Evolutionary conservation across 2,888 invertebrate species (phyloP).

Genomic region (Drosophila flavopinicola): DNA sequence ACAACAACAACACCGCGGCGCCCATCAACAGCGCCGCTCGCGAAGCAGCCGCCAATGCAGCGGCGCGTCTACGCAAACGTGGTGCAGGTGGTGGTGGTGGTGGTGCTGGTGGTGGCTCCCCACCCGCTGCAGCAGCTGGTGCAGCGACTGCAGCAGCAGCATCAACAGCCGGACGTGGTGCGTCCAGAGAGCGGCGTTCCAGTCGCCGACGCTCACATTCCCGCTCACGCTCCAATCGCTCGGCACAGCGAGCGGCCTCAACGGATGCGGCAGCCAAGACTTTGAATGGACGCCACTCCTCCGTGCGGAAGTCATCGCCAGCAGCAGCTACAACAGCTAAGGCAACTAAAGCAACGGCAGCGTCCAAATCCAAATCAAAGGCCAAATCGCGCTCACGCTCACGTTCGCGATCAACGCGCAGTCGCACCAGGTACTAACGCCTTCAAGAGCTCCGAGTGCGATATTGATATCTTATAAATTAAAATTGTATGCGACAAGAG

Average conservation of each 20-base stretch:
- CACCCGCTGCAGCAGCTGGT: slow-evolving; percentile 64
- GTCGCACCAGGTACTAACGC: slow-evolving; percentile 59
- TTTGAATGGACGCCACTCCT: slow-evolving; percentile 80
- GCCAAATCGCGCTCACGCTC: slow-evolving; percentile 72
- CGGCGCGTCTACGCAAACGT: slow-evolving; percentile 80
- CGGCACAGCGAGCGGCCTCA: slow-evolving; percentile 60
- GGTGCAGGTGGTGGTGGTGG: slow-evolving; percentile 55
- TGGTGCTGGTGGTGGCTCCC: slow-evolving; percentile 49
- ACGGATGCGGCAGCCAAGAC: slow-evolving; percentile 54
- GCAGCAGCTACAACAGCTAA: neutral
- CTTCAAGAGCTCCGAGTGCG: neutral
- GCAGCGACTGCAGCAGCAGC: slow-evolving; percentile 55
- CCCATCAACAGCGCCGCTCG: slow-evolving; percentile 75
- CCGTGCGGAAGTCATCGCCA: slow-evolving; percentile 58
- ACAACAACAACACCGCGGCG: slow-evolving; percentile 12
- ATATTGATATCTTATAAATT: slow-evolving; percentile 1
- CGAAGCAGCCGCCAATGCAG: slow-evolving; percentile 76
- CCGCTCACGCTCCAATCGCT: slow-evolving; percentile 64
- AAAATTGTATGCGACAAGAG: neutral
- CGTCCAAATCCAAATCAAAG: slow-evolving; percentile 50
- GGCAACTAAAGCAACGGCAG: too few relatives aligned
- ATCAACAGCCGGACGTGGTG: slow-evolving; percentile 63
- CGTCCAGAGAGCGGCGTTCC: slow-evolving; percentile 80
- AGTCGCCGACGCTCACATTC: slow-evolving; percentile 70
- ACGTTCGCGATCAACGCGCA: slow-evolving; percentile 56